Base-by-base conservation (phyloP, 2,113 vertebrate species). In the Eleginops maclovinus region DNA sequence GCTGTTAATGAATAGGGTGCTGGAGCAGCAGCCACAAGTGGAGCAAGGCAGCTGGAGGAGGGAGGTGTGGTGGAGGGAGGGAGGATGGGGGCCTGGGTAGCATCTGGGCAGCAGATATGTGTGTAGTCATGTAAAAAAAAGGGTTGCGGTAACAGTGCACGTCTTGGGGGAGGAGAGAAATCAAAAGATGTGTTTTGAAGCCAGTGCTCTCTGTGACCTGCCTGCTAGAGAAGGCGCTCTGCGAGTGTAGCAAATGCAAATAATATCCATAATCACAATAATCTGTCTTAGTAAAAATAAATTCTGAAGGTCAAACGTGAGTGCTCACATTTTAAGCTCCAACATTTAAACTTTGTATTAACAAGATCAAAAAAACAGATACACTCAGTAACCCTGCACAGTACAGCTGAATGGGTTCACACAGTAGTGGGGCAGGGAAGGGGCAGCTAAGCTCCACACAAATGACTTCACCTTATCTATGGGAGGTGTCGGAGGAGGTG, bases 1-100 rank as follows among this genome's bases (percentile, higher is more conserved):
- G 86, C 91, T 90, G 87, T 94, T 94, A 94, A 95, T 95, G 93
- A 94, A 95, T 91, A 91, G 90, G 88, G 82, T 81, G 81, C 79
- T 82, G 84, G 82, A 83, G 79, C 83, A 56, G 85, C 77, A 70
- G 85, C 87, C 90, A 91, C 90, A 93, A 92, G 91, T 91, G 85
- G 85, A 88, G 83, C 58, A 21, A 77, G 59, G 83, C 84, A 88
- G 88, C 84, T 86, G 82, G 77, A 79, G 69, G 79, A 83, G 76
- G 77, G 69, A 56, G 71, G 47, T 56, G 74, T 19, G 56, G 58
- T 22, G 63, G 71, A 56, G 60, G 49, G 21, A 40, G 77, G 46
- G 71, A 61, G 68, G 71, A 28, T 10, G 17, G 36, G 80, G 40
- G 12, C 10, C 65, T 60, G 66, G 80, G 72, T 81, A 85, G 88